Conservation (phyloP, 1,140 invertebrate species). For the Globodera ellingtonae region DNA sequence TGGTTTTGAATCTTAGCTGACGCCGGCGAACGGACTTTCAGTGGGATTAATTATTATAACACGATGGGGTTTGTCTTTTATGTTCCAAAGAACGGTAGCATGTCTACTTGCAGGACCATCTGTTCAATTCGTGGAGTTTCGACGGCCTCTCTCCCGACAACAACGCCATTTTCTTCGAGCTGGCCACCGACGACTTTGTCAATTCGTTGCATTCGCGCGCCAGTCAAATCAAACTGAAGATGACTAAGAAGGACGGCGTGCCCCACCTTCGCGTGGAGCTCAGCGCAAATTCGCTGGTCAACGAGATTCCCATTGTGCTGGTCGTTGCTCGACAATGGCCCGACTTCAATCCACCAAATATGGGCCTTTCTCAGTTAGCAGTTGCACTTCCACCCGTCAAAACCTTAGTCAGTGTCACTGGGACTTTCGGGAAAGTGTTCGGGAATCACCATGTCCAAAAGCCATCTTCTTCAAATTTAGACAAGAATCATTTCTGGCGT, state of each 20-base stretch:
- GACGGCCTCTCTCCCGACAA: slow-evolving; percentile 31
- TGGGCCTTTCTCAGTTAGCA: slow-evolving; percentile 19
- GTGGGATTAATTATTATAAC: not conserved
- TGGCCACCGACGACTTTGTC: slow-evolving; percentile 31
- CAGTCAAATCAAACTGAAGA: slow-evolving; percentile 29
- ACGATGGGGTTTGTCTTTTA: too few species aligned
- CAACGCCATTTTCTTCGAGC: slow-evolving; percentile 37
- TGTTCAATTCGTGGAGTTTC: slow-evolving; percentile 27
- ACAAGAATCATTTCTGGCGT: slow-evolving; percentile 12
- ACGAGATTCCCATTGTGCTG: slow-evolving; percentile 32
- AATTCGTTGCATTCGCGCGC: slow-evolving; percentile 20
- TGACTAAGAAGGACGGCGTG: slow-evolving; percentile 24
- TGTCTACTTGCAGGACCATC: slow-evolving; percentile 22
- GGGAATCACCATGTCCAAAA: too few species aligned
- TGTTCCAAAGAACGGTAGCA: too few species aligned
- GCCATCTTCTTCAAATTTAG: not conserved
- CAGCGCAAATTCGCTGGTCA: slow-evolving; percentile 20
- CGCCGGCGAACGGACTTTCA: too few species aligned
- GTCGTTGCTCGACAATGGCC: slow-evolving; percentile 27
- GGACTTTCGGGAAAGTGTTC: too few species aligned
- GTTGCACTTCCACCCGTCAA: slow-evolving; percentile 7
- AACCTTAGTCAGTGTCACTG: not conserved
- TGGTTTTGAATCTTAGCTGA: too few species aligned
- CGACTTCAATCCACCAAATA: slow-evolving; percentile 34
- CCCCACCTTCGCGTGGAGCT: slow-evolving; percentile 32